Evolutionary conservation across 2,797 vertebrate species (phyloP), one percentile per base, ranked within the genome.

Genomic region (Gymnocypris eckloni): DNA sequence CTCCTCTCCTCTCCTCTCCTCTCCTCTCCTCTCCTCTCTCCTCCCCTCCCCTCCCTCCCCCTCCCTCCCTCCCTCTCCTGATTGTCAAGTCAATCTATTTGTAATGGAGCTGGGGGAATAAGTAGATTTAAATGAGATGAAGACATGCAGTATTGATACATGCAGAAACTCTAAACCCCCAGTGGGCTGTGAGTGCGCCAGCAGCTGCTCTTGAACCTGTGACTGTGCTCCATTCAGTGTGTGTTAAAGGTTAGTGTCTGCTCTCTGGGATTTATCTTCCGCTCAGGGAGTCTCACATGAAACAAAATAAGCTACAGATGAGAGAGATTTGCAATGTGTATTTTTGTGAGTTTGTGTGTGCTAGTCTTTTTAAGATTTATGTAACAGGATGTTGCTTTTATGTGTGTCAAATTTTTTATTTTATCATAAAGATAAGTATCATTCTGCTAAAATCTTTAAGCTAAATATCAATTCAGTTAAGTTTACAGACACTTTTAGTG

Each of bases 241-340:
- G 81, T 70, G 70, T 83, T 86, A 45, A 79, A 79, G 59, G 70
- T 81, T 75, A 82, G 76, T 70, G 8, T 20, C n/a, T 43, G 48
- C 59, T 73, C 25, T 75, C 41, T 70, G 82, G 64, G 86, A 76
- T 71, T 81, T 59, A 81, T 77, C 61, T 76, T 52, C 69, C 43
- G 0, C 82, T 77, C 28, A 22, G 82, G 78, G 82, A 85, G 39
- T 84, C 70, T 81, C 78, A 18, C 41, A 85, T 84, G 71, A 85
- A 81, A 69, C 22, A 61, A 85, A 87, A 84, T 85, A 72, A 81
- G 70, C 25, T 43, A 59, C 77, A 87, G 77, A 87, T 84, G 82
- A 84, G 71, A 69, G 28, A 61, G 45, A 71, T 81, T 67, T 81
- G 41, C 75, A 20, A 75, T 83, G 69, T 79, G 69, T 39, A 45